These are phyloP conservation scores for Deilephila porcellus DNA, from an alignment of 2,888 invertebrate genomes.

Conservation along the genomic window DNA sequence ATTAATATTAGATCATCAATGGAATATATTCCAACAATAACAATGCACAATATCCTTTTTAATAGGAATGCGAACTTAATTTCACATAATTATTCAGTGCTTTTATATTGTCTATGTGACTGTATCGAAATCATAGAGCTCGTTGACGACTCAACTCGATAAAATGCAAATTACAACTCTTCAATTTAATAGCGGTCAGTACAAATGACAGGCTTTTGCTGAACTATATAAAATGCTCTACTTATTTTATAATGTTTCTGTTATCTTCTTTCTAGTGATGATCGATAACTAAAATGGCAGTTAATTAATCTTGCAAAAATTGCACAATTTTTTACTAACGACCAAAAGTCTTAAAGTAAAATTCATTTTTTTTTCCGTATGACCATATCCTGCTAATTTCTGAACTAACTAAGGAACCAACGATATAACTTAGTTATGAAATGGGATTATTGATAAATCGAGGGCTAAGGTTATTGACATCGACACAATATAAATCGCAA, in stretches of 20 bases:
- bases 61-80: not conserved
- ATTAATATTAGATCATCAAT: not conserved
- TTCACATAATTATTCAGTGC: not conserved
- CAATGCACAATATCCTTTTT: not conserved
- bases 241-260: too few species aligned
- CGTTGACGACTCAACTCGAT: constrained; percentile 1
- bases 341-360: too few species aligned
- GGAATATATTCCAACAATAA: not conserved
- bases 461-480: not conserved
- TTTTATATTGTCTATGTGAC: not conserved
- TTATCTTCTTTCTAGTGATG: too few species aligned
- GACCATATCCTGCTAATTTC: too few species aligned
- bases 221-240: not conserved
- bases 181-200: not conserved
- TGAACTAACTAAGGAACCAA: too few species aligned
- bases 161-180: constrained; percentile 15
- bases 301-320: too few species aligned
- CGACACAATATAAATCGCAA: not conserved
- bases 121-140: constrained; percentile 13
- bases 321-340: too few species aligned
- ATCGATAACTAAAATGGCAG: too few species aligned
- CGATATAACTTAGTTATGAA: too few species aligned
- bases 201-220: not conserved
- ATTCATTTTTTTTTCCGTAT: too few species aligned
- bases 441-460: too few species aligned